A percentile compares a stretch with the other conserved stretches of the same genome.
Evolutionary conservation across 2,113 vertebrate species (phyloP).

Genomic region (Orientallactaga bullata): DNA sequence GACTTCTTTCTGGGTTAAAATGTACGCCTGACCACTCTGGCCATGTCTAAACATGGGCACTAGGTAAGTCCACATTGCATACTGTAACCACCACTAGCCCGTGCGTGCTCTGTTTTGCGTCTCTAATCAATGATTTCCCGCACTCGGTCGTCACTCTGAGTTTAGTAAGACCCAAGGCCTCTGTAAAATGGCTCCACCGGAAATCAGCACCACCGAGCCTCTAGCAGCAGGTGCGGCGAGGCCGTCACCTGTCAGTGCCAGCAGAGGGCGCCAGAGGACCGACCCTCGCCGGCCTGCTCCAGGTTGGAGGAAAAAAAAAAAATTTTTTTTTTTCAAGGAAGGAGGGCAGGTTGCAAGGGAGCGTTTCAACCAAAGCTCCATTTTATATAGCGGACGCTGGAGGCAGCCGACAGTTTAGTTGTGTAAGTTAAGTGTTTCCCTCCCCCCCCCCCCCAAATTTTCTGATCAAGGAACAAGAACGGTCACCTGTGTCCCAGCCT

Average conservation of each 20-base stretch:
- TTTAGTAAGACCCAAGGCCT: not conserved
- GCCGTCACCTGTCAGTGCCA: not conserved
- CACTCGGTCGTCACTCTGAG: not conserved
- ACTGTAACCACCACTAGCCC: no score
- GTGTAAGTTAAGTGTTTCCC: not conserved
- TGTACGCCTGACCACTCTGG: no score
- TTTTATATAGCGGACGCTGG: accelerated
- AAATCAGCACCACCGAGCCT: accelerated
- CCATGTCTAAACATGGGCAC: no score
- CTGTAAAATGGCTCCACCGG: not conserved
- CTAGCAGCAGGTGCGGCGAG: accelerated
- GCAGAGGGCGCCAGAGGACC: constrained; percentile 66
- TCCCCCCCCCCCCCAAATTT: no score
- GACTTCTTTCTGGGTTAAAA: not conserved
- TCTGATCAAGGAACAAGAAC: not conserved
- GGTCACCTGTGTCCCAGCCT: not conserved
- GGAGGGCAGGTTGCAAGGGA: not conserved
- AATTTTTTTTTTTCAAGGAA: no score
- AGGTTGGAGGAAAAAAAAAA: accelerated
- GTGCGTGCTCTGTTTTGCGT: not conserved
- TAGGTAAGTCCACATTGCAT: no score
- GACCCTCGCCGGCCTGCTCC: accelerated
- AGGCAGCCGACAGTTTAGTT: not conserved
- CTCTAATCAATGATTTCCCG: accelerated
- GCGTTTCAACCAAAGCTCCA: not conserved